Percentiles rank a stretch among this genome's conserved stretches.
phyloP scores from a whole-genome alignment of 2,113 vertebrate genomes.

The Calonectris borealis region DNA sequence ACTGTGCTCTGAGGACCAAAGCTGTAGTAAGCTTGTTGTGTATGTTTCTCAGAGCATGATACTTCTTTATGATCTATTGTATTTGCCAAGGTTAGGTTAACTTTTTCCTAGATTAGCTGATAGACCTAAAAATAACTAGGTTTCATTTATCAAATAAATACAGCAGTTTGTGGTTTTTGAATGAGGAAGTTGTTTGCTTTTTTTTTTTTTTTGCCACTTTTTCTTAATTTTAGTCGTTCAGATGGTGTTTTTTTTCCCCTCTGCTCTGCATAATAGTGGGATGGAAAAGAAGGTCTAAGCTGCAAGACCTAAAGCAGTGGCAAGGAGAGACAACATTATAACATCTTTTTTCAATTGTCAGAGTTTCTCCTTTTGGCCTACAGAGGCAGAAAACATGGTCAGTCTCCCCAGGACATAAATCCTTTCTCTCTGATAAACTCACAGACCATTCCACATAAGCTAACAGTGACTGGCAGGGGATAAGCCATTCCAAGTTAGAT shows the following conservation, averaged over 20 bases:
- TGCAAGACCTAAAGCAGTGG: background rate
- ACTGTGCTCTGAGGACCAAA: background rate
- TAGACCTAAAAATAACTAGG: background rate
- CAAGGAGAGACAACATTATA: background rate
- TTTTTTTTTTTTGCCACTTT: background rate
- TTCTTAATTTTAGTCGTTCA: background rate
- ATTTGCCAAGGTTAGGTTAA: background rate
- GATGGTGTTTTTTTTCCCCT: background rate
- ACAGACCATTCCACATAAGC: background rate
- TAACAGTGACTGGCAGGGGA: constrained; percentile 23
- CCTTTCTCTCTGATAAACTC: constrained; percentile 17
- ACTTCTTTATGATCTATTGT: background rate
- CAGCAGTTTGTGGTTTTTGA: background rate
- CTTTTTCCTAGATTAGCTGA: background rate
- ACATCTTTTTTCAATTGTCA: background rate
- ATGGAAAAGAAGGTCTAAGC: background rate
- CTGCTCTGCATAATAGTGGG: background rate
- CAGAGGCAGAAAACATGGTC: background rate
- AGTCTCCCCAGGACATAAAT: background rate
- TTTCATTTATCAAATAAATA: background rate
- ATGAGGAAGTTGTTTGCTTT: background rate
- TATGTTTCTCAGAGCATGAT: background rate
- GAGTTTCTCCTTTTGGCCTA: background rate
- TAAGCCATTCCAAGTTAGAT: background rate
- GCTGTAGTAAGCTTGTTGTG: background rate